Conservation (phyloP, 2,797 vertebrate genomes). For the Champsocephalus esox region DNA sequence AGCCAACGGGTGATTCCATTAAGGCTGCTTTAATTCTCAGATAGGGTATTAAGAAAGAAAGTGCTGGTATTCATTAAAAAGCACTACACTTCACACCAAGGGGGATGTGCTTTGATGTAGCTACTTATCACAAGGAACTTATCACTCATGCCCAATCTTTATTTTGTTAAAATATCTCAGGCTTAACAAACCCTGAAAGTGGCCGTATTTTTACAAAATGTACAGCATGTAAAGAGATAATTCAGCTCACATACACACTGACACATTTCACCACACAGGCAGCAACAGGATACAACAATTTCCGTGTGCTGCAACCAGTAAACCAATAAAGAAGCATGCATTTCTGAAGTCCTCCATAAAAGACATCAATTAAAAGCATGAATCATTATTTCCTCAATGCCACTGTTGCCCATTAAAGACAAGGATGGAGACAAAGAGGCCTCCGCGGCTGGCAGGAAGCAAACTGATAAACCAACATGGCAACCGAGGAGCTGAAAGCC, state of each 20-base stretch:
- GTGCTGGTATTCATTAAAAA: slow-evolving; percentile 78
- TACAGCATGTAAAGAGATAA: slow-evolving; percentile 5
- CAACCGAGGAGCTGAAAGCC: slow-evolving; percentile 48
- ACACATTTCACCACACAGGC: slow-evolving; percentile 39
- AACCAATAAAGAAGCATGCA: slow-evolving; percentile 68
- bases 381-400: slow-evolving; percentile 83
- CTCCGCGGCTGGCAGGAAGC: slow-evolving; percentile 64
- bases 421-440: slow-evolving; percentile 62
- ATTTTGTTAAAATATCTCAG: slow-evolving; percentile 40
- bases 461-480: slow-evolving; percentile 72
- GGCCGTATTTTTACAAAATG: slow-evolving; percentile 19
- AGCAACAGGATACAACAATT: slow-evolving; percentile 56
- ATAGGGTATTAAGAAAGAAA: slow-evolving; percentile 67
- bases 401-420: slow-evolving; percentile 73
- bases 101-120: slow-evolving; percentile 69
- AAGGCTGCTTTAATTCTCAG: slow-evolving; percentile 71
- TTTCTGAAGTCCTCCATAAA: slow-evolving; percentile 76
- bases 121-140: slow-evolving; percentile 47
- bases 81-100: slow-evolving; percentile 71
- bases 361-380: slow-evolving; percentile 79
- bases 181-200: slow-evolving; percentile 33
- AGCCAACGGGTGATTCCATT: slow-evolving; percentile 72
- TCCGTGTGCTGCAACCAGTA: slow-evolving; percentile 46
- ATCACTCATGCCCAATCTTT: slow-evolving; percentile 24
- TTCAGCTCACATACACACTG: slow-evolving; percentile 8